phyloP scores from a whole-genome alignment of 1,140 invertebrate genomes.

The Pseudomyrmex flavicornis region DNA sequence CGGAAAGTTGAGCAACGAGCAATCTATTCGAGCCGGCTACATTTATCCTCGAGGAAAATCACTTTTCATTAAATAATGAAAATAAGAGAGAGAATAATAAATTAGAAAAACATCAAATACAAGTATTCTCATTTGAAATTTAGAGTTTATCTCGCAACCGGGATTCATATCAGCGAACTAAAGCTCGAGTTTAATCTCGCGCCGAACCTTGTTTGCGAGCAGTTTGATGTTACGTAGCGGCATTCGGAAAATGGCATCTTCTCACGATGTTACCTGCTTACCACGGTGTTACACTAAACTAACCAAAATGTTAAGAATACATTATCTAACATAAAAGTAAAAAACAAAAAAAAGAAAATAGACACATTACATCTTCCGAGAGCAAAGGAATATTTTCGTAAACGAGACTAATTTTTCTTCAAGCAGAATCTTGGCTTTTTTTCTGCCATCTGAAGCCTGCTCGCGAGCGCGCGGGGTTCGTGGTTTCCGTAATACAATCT shows the following conservation, averaged over 20 bases:
- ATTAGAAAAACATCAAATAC: neutral
- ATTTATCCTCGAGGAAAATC: too few species aligned
- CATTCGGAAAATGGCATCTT: too few species aligned
- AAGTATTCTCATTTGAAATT: neutral
- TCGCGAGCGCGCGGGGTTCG: slow-evolving; percentile 25
- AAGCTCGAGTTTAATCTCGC: too few species aligned
- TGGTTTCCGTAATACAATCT: slow-evolving; percentile 49
- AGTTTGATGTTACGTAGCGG: too few species aligned
- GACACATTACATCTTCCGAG: neutral
- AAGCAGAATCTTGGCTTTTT: slow-evolving; percentile 35
- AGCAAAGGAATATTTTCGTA: slow-evolving; percentile 1
- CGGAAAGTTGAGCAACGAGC: neutral
- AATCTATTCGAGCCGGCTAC: neutral
- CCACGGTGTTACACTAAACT: too few species aligned
- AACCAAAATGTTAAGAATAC: neutral
- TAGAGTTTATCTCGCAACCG: too few species aligned
- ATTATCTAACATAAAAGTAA: neutral
- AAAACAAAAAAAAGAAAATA: slow-evolving; percentile 19
- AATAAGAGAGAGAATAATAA: neutral
- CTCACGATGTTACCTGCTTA: too few species aligned
- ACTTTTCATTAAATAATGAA: neutral
- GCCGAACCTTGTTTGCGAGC: too few species aligned
- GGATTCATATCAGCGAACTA: too few species aligned
- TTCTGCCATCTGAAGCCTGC: slow-evolving; percentile 25
- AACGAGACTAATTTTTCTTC: slow-evolving; percentile 42